Percentiles rank a stretch among this genome's conserved stretches.
phyloP scores from a whole-genome alignment of 53 echinoderm and acorn worm species.

The Apostichopus leukothele region DNA sequence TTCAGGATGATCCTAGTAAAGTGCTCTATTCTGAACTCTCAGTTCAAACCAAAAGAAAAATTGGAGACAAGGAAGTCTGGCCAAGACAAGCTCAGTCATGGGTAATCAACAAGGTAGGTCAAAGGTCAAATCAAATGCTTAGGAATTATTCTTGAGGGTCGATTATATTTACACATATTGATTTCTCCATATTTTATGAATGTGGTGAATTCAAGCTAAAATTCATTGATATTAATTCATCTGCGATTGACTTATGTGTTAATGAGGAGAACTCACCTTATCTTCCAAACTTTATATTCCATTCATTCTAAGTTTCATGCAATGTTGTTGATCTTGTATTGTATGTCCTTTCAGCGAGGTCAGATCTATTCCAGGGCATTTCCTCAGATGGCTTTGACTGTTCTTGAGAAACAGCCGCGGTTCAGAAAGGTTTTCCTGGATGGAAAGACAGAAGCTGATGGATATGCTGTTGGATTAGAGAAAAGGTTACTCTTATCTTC shows the following conservation, averaged over 20 bases:
- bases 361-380: constrained; percentile 80
- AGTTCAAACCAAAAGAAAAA: constrained; percentile 71
- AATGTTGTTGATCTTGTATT: neutral
- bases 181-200: no score
- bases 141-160: no score
- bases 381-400: constrained; percentile 80
- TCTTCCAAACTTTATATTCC: no score
- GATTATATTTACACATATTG: no score
- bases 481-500: constrained; percentile 49
- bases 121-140: neutral
- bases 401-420: constrained; percentile 53
- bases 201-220: no score
- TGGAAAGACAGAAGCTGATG: constrained; percentile 61
- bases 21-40: constrained; percentile 76
- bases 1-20: constrained; percentile 69
- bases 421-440: constrained; percentile 62
- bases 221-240: no score
- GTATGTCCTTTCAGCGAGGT: constrained; percentile 61
- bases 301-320: neutral
- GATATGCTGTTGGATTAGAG: constrained; percentile 68
- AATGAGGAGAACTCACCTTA: no score
- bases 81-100: constrained; percentile 84
- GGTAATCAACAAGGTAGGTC: constrained; percentile 85
- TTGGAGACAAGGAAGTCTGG: constrained; percentile 75
- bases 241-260: no score